Evolutionary conservation across 2,797 vertebrate genomes (phyloP).

Genomic region (Thalassophryne amazonica): DNA sequence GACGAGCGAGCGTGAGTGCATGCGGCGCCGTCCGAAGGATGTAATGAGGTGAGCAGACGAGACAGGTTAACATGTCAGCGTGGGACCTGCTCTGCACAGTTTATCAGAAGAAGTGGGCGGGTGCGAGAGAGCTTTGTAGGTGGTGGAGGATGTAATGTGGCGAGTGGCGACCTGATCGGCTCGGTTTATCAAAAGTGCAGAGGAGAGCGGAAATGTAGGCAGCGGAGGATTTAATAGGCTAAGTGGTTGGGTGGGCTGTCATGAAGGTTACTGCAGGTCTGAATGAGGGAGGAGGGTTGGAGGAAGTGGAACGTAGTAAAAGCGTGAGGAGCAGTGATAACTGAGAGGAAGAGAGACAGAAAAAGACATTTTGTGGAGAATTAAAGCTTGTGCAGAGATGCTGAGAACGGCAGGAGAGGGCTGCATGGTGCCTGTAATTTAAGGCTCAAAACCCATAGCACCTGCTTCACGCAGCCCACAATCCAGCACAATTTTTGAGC

Average conservation of each 20-base stretch:
- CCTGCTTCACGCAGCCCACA: not conserved
- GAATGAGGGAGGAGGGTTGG: not conserved
- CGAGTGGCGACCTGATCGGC: constrained; percentile 20
- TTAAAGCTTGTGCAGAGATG: not conserved
- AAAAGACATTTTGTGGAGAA: not conserved
- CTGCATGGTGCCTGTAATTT: not conserved
- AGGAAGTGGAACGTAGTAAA: not conserved
- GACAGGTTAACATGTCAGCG: constrained; percentile 44
- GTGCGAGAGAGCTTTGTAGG: constrained; percentile 18
- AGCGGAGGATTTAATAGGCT: constrained; percentile 10
- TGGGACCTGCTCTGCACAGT: constrained; percentile 35
- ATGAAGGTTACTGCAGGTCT: constrained; percentile 3
- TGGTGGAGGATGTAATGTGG: constrained; percentile 25
- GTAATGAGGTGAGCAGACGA: constrained; percentile 51
- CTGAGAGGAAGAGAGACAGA: not conserved
- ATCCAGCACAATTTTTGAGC: not conserved
- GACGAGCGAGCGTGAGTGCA: constrained; percentile 8
- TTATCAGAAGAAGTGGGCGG: constrained; percentile 27
- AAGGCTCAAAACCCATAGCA: not conserved
- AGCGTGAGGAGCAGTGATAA: not conserved
- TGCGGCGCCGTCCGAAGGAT: constrained; percentile 29
- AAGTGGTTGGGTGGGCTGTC: constrained; percentile 19
- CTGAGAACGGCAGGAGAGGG: not conserved
- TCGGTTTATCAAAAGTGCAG: constrained; percentile 23
- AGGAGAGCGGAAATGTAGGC: not conserved